These are phyloP conservation scores for Tadarida brasiliensis DNA, from an alignment of 2,797 vertebrate genomes.

Conservation along the genomic window DNA sequence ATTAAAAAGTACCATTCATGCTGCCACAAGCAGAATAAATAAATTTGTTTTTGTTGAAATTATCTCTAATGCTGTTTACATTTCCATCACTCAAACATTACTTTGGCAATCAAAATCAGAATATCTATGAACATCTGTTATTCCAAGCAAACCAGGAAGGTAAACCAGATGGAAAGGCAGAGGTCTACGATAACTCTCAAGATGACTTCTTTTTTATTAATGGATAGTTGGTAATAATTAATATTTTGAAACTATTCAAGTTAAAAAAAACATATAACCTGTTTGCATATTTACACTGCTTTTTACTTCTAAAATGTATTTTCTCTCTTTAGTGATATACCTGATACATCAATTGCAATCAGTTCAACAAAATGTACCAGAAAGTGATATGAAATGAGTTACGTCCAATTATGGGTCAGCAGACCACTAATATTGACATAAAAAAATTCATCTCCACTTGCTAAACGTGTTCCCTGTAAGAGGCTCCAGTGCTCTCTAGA, in stretches of 20 bases:
- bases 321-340: not conserved
- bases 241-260: constrained; percentile 48
- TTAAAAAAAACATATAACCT: constrained; percentile 47
- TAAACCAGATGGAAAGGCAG: constrained; percentile 75
- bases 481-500: not conserved
- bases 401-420: not conserved
- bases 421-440: not conserved
- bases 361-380: not conserved
- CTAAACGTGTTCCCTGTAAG: not conserved
- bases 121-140: constrained; percentile 76
- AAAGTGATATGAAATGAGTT: not conserved
- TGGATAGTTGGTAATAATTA: constrained; percentile 66
- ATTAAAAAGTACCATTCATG: not conserved
- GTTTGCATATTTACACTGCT: constrained; percentile 5
- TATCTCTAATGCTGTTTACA: constrained; percentile 67
- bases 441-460: constrained; percentile 52
- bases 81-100: constrained; percentile 55
- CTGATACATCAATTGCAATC: constrained; percentile 12
- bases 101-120: constrained; percentile 71
- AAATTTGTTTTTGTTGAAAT: constrained; percentile 68
- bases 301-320: constrained; percentile 3
- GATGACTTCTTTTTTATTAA: constrained; percentile 55
- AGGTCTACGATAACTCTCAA: constrained; percentile 70
- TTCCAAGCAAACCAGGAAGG: constrained; percentile 62
- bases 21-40: constrained; percentile 61